These are phyloP conservation scores for Sepioteuthis lessoniana DNA, from an alignment of 2,888 invertebrate species.

Conservation along the genomic window DNA sequence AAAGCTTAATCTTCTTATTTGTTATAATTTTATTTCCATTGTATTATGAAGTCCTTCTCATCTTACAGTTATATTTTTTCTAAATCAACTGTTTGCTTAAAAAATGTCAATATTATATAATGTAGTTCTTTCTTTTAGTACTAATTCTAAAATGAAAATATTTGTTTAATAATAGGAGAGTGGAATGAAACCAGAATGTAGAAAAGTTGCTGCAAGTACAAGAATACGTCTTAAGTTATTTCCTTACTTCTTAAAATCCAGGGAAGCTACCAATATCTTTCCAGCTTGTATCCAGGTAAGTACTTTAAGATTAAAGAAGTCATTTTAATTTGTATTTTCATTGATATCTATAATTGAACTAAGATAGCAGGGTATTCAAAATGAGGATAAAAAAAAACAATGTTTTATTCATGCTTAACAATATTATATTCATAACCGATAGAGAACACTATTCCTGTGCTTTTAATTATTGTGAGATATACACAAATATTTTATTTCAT, in stretches of 20 bases:
- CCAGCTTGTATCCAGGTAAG: slow-evolving; percentile 87
- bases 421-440: too few relatives aligned
- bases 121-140: not conserved
- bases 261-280: slow-evolving; percentile 75
- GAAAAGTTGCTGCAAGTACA: slow-evolving; percentile 86
- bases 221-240: slow-evolving; percentile 89
- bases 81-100: not conserved
- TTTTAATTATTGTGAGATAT: not conserved
- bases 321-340: not conserved
- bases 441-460: not conserved
- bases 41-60: not conserved
- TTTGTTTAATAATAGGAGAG: not conserved
- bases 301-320: not conserved
- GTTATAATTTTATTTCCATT: not conserved
- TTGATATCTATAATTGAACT: not conserved
- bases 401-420: not conserved
- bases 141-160: not conserved
- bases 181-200: slow-evolving; percentile 79
- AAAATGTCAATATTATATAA: too few relatives aligned
- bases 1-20: not conserved
- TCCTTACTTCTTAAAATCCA: slow-evolving; percentile 83
- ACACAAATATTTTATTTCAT: not conserved
- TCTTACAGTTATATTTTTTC: not conserved
- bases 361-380: not conserved
- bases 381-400: not conserved